Base-by-base conservation (phyloP, 2,113 vertebrate genomes). In the Cathartes aura region DNA sequence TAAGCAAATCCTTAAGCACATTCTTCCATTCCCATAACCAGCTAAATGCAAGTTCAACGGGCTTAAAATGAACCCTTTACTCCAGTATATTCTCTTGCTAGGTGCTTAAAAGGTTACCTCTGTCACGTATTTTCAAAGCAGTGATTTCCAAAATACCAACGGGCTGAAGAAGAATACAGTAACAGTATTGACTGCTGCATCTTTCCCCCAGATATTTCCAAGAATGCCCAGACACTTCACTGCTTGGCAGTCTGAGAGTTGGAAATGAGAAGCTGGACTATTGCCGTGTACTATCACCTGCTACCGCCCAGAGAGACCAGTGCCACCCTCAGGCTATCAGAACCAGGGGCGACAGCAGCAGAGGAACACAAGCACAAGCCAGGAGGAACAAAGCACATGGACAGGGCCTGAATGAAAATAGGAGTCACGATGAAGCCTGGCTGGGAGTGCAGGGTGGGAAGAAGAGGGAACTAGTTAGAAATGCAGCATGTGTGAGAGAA, bases 1-100 rank as follows among this genome's bases (percentile, higher is more conserved):
- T 72, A 96, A 95, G 73, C 68, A 96, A 95, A 89, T 95, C 81
- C 92, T 96, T 74, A 42, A 93, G 62, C 45, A 63, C 40, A 12
- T 47, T 89, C 91, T 84, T 91, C 60, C 43, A 80, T 73, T 75
- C 76, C 78, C 50, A 62, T 68, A 85, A 87, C 40, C 36, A 53
- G 66, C 75, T 82, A 75, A 94, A 89, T 43, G 14, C 84, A 82
- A 91, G 56, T 82, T 84, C 70, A 84, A 72, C 17, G 43, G 82
- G 66, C 53, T 88, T 67, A 62, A 45, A 91, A 93, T 19, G 7
- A 93, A 76, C 29, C 15, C 83, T 81, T 74, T 75, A 84, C 45
- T 60, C 42, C 64, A 85, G 43, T 43, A 82, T 89, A 89, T 79
- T 94, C 62, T 95, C 84, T 72, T 43, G 17, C 53, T 72, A 92